Evolutionary conservation across 2,113 vertebrate genomes (phyloP).

Genomic region (Rhabdomys dilectus): DNA sequence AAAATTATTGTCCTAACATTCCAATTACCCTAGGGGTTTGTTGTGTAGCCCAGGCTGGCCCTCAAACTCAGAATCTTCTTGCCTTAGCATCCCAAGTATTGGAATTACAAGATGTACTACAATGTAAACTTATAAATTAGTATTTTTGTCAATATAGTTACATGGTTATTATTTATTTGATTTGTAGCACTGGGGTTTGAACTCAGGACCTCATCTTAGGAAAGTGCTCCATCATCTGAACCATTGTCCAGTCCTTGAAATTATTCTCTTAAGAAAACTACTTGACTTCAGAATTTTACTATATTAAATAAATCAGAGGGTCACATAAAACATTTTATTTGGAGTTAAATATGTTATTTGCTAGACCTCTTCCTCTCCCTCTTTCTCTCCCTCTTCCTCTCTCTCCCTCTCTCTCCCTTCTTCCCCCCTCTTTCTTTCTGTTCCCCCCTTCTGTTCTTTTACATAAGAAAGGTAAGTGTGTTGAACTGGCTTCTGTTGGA

Average conservation of each 20-base stretch:
- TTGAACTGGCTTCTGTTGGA: not conserved
- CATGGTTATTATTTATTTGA: not conserved
- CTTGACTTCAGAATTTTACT: slow-evolving; percentile 24
- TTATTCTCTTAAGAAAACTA: slow-evolving; percentile 28
- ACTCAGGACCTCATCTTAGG: not conserved
- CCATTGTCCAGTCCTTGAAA: not conserved
- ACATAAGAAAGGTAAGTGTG: not conserved
- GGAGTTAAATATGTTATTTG: not conserved
- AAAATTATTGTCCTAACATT: not conserved
- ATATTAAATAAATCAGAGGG: not conserved
- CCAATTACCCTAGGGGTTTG: not conserved
- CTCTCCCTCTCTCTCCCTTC: not conserved
- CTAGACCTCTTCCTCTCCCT: too few relatives aligned
- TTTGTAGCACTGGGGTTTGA: not conserved
- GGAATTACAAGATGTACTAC: not conserved
- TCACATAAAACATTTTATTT: slow-evolving; percentile 21
- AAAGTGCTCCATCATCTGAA: not conserved
- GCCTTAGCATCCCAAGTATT: not conserved
- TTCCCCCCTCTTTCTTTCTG: not conserved
- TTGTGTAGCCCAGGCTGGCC: not conserved
- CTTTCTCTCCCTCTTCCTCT: not conserved
- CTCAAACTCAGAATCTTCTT: not conserved
- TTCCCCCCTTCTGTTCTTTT: not conserved
- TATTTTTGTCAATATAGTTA: not conserved
- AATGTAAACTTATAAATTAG: not conserved